These are phyloP conservation scores for Altica lythri DNA, from an alignment of 2,888 invertebrate genomes.

Conservation along the genomic window DNA sequence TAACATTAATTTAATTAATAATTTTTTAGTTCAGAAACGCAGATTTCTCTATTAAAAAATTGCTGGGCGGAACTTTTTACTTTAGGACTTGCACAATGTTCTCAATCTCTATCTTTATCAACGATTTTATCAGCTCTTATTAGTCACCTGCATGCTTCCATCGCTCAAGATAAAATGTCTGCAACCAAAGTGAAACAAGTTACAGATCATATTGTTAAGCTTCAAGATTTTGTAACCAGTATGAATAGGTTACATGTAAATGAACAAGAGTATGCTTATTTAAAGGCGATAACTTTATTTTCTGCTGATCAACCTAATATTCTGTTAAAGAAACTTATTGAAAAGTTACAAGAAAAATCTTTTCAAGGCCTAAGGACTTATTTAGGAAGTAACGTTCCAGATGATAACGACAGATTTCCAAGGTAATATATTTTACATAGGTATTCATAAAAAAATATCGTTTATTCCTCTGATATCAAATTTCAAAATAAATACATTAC, in stretches of 20 bases:
- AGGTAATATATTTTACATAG: slow-evolving; percentile 51
- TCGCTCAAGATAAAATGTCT: slow-evolving; percentile 76
- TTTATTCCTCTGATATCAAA: no score
- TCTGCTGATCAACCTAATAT: slow-evolving; percentile 61
- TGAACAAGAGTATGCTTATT: slow-evolving; percentile 85
- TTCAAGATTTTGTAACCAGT: slow-evolving; percentile 80
- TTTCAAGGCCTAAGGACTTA: slow-evolving; percentile 64
- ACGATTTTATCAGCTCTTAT: slow-evolving; percentile 83
- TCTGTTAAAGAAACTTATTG: slow-evolving; percentile 60
- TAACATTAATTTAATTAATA: no score
- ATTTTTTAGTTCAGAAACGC: slow-evolving; percentile 73
- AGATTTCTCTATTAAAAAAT: slow-evolving; percentile 80
- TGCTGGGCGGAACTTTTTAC: slow-evolving; percentile 94
- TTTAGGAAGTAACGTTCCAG: slow-evolving; percentile 56
- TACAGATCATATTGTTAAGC: slow-evolving; percentile 76
- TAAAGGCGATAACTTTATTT: slow-evolving; percentile 78
- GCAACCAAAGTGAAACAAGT: slow-evolving; percentile 74
- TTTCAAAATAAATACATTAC: no score
- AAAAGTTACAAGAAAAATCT: slow-evolving; percentile 66
- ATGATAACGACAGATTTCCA: slow-evolving; percentile 63
- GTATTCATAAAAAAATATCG: no score
- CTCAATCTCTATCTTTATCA: slow-evolving; percentile 75
- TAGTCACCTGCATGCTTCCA: slow-evolving; percentile 77
- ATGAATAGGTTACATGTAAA: slow-evolving; percentile 77
- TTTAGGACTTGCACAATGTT: slow-evolving; percentile 86